Percentiles rank a stretch among this genome's conserved stretches.
Evolutionary conservation across 2,888 invertebrate genomes (phyloP).

Genomic region (Ophioninae sp.): DNA sequence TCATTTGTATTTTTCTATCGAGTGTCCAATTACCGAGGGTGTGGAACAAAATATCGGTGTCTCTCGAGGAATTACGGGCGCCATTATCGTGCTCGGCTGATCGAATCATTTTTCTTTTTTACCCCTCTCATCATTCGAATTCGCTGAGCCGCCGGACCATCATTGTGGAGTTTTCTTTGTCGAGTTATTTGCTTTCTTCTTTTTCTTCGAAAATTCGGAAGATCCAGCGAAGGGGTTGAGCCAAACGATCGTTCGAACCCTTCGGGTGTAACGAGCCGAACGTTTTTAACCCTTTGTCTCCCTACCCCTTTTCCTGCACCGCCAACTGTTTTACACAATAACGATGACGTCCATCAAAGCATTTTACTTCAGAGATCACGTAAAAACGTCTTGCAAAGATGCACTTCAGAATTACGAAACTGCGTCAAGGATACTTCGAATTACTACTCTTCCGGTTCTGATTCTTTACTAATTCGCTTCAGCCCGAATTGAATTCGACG

Average conservation of each 20-base stretch:
- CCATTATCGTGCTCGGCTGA: conserved; percentile 65
- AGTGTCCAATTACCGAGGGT: conserved; percentile 17
- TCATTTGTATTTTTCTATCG: conserved; percentile 9
- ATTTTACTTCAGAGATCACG: conserved; percentile 22
- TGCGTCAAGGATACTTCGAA: conserved; percentile 28
- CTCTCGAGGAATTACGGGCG: conserved; percentile 40
- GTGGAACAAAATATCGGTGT: conserved; percentile 31
- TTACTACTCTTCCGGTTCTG: conserved; percentile 12
- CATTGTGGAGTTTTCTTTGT: conserved; percentile 43
- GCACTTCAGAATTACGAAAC: conserved; percentile 19
- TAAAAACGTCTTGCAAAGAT: conserved; percentile 32
- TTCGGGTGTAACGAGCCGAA: conserved; percentile 40
- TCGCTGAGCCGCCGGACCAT: conserved; percentile 28
- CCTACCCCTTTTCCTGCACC: neutral
- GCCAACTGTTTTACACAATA: conserved; percentile 26
- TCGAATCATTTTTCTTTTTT: conserved; percentile 54
- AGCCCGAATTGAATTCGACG: conserved; percentile 8
- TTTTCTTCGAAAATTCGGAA: conserved; percentile 25
- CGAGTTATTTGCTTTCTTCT: conserved; percentile 13
- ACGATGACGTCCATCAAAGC: conserved; percentile 26
- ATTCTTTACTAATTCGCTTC: neutral
- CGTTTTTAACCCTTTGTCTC: neutral
- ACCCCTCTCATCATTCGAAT: conserved; percentile 30
- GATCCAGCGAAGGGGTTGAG: conserved; percentile 36
- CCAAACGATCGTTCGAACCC: conserved; percentile 22